Evolutionary conservation across 2,888 invertebrate genomes (phyloP).

Genomic region (Dyspetes luteomarginatus): DNA sequence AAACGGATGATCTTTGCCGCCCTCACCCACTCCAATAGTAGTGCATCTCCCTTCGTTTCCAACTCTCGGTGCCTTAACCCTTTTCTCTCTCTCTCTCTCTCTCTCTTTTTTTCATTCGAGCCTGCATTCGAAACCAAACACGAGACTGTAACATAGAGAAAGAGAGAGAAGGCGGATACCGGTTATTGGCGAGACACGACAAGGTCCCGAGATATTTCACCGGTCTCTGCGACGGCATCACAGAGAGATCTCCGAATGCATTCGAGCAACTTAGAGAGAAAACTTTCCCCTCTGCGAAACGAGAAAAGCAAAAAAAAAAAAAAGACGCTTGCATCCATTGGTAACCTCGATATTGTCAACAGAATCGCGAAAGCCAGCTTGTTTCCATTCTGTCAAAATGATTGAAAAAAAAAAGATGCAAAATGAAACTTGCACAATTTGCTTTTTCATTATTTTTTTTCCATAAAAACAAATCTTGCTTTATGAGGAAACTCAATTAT

Average conservation of each 20-base stretch:
- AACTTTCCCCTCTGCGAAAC: conserved; percentile 24
- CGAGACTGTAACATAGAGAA: conserved; percentile 59
- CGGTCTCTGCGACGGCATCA: conserved; percentile 48
- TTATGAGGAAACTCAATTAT: no score
- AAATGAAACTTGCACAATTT: no score
- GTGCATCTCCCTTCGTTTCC: conserved; percentile 18
- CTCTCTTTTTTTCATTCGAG: conserved; percentile 32
- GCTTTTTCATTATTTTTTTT: no score
- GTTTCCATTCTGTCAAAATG: not conserved
- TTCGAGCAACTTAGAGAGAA: conserved; percentile 35
- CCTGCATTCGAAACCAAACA: conserved; percentile 34
- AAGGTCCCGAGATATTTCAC: conserved; percentile 77
- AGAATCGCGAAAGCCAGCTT: conserved; percentile 10
- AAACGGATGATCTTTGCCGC: conserved; percentile 47
- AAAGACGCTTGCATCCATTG: conserved; percentile 19
- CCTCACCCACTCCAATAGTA: conserved; percentile 50
- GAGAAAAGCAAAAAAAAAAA: not conserved
- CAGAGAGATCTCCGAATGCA: conserved; percentile 18
- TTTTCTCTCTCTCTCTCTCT: conserved; percentile 22
- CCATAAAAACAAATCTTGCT: no score
- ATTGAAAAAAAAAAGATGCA: no score
- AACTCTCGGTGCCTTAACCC: conserved; percentile 18
- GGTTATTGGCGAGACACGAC: conserved; percentile 78
- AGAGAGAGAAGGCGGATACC: conserved; percentile 75
- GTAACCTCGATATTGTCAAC: conserved; percentile 38